These are phyloP conservation scores for Trimorus sp. DNA, from an alignment of 2,888 invertebrate genomes.

Conservation along the genomic window DNA sequence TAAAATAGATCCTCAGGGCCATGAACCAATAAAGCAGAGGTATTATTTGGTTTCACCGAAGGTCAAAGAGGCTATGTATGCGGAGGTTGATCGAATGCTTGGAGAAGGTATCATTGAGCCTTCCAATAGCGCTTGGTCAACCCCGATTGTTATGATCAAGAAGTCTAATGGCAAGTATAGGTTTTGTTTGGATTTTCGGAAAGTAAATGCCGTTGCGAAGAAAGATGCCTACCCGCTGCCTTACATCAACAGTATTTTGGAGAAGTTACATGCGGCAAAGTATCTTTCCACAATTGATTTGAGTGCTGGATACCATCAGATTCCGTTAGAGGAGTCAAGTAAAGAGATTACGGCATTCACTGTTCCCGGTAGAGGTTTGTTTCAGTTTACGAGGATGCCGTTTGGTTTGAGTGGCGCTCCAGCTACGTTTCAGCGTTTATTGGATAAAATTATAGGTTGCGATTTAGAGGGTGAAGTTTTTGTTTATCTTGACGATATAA, in stretches of 20 bases:
- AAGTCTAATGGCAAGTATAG: neutral
- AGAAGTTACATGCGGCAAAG: neutral
- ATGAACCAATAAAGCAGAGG: conserved; percentile 20
- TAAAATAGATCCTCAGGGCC: conserved; percentile 18
- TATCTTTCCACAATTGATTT: conserved; percentile 67
- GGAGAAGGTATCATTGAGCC: conserved; percentile 13
- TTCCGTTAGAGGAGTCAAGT: conserved; percentile 7
- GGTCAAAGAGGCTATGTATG: conserved; percentile 37
- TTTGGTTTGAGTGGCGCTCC: conserved; percentile 9
- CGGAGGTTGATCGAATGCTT: conserved; percentile 14
- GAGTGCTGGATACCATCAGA: conserved; percentile 39
- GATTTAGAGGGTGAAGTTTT: conserved; percentile 19
- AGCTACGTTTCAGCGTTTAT: conserved; percentile 21
- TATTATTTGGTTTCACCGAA: conserved; percentile 32
- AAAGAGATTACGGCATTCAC: conserved; percentile 47
- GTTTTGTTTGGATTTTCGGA: conserved; percentile 7
- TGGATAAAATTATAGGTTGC: conserved; percentile 5
- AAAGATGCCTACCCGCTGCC: conserved; percentile 19
- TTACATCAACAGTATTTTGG: conserved; percentile 1
- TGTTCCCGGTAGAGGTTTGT: conserved; percentile 44
- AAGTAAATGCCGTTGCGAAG: conserved; percentile 16
- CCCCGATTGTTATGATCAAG: conserved; percentile 6
- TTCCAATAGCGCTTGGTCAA: conserved; percentile 8
- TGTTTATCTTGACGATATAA: conserved; percentile 8
- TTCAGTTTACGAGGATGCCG: conserved; percentile 14